Evolutionary conservation across 92 coral and sea anemone species (phyloP).

Genomic region (Actinostola sp.): DNA sequence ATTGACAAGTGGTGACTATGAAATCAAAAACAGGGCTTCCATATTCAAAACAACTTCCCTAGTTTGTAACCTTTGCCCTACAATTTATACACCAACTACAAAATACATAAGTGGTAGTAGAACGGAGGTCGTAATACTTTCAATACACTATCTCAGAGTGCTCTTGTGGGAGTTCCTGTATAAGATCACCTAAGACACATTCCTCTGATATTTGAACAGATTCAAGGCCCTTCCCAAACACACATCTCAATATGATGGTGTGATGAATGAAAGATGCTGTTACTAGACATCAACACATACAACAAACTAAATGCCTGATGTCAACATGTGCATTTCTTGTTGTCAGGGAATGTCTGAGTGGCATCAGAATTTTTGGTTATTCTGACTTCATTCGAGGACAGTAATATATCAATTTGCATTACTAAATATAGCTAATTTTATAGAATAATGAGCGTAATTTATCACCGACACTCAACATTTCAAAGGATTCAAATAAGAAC

Average conservation of each 20-base stretch:
- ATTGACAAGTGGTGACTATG: background rate
- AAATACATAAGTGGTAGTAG: background rate
- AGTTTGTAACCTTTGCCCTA: conserved; percentile 15
- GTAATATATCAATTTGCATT: conserved; percentile 4
- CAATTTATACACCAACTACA: conserved; percentile 1
- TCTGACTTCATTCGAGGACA: background rate
- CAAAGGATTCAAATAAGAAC: too few relatives aligned
- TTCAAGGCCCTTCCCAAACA: conserved; percentile 25
- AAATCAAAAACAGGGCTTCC: background rate
- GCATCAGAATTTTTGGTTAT: background rate
- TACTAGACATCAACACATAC: conserved; percentile 10
- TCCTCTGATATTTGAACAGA: conserved; percentile 29
- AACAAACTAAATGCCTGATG: conserved; percentile 7
- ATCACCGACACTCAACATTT: background rate
- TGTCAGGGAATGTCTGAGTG: conserved; percentile 20
- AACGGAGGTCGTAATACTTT: background rate
- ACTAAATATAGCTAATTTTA: conserved; percentile 17
- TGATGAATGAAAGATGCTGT: conserved; percentile 25
- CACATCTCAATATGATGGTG: conserved; percentile 9
- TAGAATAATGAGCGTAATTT: background rate
- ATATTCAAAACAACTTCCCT: conserved; percentile 1
- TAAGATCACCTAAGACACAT: background rate
- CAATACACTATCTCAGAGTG: background rate
- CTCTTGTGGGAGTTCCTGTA: conserved; percentile 3
- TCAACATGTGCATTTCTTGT: conserved; percentile 15